Percentiles rank a stretch among this genome's conserved stretches.
Evolutionary conservation across 2,888 invertebrate genomes (phyloP).

Genomic region (Idaea aversata): DNA sequence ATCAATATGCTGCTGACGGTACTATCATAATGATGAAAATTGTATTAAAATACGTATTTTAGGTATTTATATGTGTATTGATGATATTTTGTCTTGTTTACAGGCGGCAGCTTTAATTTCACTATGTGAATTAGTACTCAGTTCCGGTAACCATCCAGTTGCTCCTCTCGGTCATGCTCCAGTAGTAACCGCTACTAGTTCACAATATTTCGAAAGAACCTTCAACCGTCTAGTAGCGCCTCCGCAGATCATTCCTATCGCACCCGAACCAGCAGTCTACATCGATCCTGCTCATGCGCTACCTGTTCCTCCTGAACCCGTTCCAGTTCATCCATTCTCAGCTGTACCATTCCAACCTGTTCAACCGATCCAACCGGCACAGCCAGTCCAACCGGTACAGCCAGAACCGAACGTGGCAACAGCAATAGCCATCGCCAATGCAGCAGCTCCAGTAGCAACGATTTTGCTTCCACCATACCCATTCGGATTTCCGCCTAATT

Average conservation of each 20-base stretch:
- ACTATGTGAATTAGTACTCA: slow-evolving; percentile 46
- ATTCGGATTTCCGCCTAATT: slow-evolving; percentile 61
- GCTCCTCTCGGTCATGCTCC: slow-evolving; percentile 56
- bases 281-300: slow-evolving; percentile 22
- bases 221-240: slow-evolving; percentile 77
- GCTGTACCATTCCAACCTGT: slow-evolving; percentile 18
- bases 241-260: slow-evolving; percentile 25
- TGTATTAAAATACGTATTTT: slow-evolving; percentile 6
- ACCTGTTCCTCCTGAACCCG: slow-evolving; percentile 13
- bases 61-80: slow-evolving; percentile 7
- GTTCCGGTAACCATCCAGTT: slow-evolving; percentile 52
- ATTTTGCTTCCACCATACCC: slow-evolving; percentile 70
- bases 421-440: slow-evolving; percentile 69
- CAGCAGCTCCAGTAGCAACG: slow-evolving; percentile 69
- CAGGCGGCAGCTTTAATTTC: slow-evolving; percentile 53
- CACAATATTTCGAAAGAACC: slow-evolving; percentile 84
- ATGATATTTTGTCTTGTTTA: slow-evolving; percentile 29
- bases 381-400: slow-evolving; percentile 31
- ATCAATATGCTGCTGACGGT: slow-evolving; percentile 62
- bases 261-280: slow-evolving; percentile 28
- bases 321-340: slow-evolving; percentile 9
- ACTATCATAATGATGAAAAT: slow-evolving; percentile 27
- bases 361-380: slow-evolving; percentile 22
- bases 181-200: slow-evolving; percentile 83
- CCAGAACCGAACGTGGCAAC: slow-evolving; percentile 66